Evolutionary conservation across 2,797 vertebrate species (phyloP).

Genomic region (Malacoctenus gilli): DNA sequence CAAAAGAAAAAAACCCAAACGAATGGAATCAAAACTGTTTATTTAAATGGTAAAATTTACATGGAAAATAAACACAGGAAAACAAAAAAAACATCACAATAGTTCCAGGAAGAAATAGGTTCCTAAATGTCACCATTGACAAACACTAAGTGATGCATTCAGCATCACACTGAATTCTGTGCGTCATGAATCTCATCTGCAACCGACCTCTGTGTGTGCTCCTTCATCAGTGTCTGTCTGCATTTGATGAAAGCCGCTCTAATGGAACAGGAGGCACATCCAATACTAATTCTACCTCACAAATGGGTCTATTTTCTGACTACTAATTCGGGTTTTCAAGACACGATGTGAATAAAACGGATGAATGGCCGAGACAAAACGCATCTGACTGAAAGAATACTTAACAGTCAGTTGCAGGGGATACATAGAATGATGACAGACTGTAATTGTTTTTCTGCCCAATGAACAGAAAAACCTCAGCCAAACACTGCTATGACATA

Average conservation of each 20-base stretch:
- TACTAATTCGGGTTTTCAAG: conserved; percentile 16
- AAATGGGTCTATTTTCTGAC: conserved; percentile 19
- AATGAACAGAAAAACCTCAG: conserved; percentile 40
- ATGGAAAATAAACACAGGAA: too few species aligned
- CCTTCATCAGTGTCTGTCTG: conserved; percentile 7
- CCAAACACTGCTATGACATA: conserved; percentile 33
- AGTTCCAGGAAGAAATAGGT: too few species aligned
- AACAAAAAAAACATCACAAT: too few species aligned
- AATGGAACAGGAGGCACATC: conserved; percentile 1
- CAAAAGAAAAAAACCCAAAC: too few species aligned
- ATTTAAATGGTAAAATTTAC: too few species aligned
- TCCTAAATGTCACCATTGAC: too few species aligned
- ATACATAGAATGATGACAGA: conserved; percentile 37
- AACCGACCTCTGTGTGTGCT: conserved; percentile 34
- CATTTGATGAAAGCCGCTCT: neutral
- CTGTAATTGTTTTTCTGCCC: conserved; percentile 30
- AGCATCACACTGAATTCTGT: too few species aligned
- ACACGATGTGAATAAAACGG: conserved; percentile 2
- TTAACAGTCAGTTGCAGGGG: conserved; percentile 49
- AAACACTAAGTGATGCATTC: too few species aligned
- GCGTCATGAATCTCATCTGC: conserved; percentile 14
- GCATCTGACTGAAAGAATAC: conserved; percentile 20
- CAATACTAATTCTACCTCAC: conserved; percentile 16
- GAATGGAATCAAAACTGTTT: too few species aligned
- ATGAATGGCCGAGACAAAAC: conserved; percentile 29